phyloP scores from a whole-genome alignment of 2,797 vertebrate species.

The Catostomus latipinnis region DNA sequence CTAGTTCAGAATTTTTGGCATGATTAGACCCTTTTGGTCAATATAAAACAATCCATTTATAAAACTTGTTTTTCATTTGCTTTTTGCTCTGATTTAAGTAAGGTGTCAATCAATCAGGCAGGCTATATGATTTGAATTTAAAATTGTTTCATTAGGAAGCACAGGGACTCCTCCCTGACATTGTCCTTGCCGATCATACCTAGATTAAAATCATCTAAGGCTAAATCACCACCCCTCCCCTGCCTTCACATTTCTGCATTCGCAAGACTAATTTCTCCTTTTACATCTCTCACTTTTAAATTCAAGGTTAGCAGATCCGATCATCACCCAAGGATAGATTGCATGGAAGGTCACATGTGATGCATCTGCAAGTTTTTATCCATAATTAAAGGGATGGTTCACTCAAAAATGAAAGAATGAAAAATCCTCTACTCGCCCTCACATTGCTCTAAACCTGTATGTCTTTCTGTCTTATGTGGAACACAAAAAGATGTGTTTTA shows the following conservation, averaged over 20 bases:
- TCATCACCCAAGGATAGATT: neutral
- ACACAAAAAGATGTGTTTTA: too few relatives aligned
- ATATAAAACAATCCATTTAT: constrained; percentile 11
- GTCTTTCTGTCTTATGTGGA: too few relatives aligned
- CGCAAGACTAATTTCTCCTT: neutral
- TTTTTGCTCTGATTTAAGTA: neutral
- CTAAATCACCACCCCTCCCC: constrained; percentile 44
- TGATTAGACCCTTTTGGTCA: constrained; percentile 2
- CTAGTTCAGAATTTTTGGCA: neutral
- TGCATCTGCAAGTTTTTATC: neutral
- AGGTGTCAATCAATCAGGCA: neutral
- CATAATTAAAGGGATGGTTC: neutral
- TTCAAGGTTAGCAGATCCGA: neutral
- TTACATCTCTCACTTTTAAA: constrained; percentile 19
- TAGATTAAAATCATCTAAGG: constrained; percentile 64
- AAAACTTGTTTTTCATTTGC: constrained; percentile 3
- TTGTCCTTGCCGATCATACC: constrained; percentile 67
- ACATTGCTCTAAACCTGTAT: too few relatives aligned
- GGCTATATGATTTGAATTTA: constrained; percentile 5
- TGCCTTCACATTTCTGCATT: constrained; percentile 5
- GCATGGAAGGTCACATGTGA: neutral
- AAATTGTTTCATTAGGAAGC: constrained; percentile 46
- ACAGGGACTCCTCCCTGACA: constrained; percentile 62
- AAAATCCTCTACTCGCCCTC: too few relatives aligned
- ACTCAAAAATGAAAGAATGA: too few relatives aligned